Conservation (phyloP, 2,888 invertebrate genomes). For the Fissipunctia ypsillon region DNA sequence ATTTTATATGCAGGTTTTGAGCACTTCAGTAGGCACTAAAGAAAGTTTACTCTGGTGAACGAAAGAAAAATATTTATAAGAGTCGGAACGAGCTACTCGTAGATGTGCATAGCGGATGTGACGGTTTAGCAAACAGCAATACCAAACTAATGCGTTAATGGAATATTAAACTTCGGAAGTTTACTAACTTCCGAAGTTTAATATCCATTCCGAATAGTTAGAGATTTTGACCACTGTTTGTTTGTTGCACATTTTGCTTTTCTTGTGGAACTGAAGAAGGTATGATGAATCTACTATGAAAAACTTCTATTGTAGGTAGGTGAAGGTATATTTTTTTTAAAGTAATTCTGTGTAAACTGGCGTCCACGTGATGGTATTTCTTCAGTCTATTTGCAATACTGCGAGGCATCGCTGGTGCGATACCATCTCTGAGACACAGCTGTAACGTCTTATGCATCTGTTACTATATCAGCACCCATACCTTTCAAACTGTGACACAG, state of each 20-base stretch:
- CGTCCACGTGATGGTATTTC: too few species aligned
- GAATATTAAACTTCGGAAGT: neutral
- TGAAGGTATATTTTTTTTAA: neutral
- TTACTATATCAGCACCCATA: neutral
- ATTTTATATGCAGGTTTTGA: slow-evolving; percentile 14
- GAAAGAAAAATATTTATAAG: slow-evolving; percentile 31
- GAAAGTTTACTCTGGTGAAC: slow-evolving; percentile 20
- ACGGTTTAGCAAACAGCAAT: slow-evolving; percentile 45
- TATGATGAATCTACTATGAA: neutral
- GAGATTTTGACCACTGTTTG: neutral
- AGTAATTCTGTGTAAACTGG: too few species aligned
- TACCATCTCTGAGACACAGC: neutral
- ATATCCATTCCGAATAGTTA: too few species aligned
- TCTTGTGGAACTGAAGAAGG: neutral
- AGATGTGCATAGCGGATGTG: slow-evolving; percentile 27
- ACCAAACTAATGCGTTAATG: slow-evolving; percentile 17
- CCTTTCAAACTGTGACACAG: neutral
- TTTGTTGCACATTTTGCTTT: neutral
- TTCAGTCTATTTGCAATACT: neutral
- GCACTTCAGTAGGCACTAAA: neutral
- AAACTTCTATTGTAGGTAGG: neutral
- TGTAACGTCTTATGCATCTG: neutral
- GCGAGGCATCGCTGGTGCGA: too few species aligned
- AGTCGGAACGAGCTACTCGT: slow-evolving; percentile 32
- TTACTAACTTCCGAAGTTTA: too few species aligned